phyloP scores from a whole-genome alignment of 2,797 vertebrate species.

The Sylvilagus floridanus region DNA sequence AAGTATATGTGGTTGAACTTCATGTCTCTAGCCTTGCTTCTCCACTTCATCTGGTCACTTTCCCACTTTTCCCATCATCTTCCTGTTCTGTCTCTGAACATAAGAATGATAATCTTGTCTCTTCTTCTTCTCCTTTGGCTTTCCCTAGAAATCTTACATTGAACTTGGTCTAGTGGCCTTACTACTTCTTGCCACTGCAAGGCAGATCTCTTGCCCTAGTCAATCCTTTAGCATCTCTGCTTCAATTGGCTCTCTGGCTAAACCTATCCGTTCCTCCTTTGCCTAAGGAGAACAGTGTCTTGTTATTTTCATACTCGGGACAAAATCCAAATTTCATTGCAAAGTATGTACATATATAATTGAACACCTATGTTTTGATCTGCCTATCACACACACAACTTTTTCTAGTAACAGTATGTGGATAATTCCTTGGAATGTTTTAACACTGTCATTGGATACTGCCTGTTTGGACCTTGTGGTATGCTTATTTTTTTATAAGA shows the following conservation, averaged over 20 bases:
- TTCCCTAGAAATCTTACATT: background rate
- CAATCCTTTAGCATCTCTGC: background rate
- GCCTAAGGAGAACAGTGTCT: background rate
- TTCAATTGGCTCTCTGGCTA: background rate
- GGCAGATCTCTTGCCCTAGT: background rate
- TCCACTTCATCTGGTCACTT: background rate
- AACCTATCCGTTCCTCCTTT: background rate
- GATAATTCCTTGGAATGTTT: background rate
- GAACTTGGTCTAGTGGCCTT: background rate
- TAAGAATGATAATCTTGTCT: background rate
- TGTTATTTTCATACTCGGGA: background rate
- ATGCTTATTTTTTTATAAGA: background rate
- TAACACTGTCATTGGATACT: conserved; percentile 4
- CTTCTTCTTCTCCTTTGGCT: background rate
- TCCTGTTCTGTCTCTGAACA: background rate
- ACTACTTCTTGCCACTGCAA: background rate
- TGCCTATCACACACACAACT: background rate
- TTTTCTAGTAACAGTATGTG: background rate
- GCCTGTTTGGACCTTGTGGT: background rate
- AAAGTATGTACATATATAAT: background rate
- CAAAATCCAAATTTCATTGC: conserved; percentile 15
- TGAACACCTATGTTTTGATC: background rate
- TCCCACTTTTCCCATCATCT: background rate
- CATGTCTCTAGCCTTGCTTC: background rate
- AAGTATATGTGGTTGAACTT: background rate